phyloP scores from a whole-genome alignment of 1,140 invertebrate species.

The Dysdera silvatica region DNA sequence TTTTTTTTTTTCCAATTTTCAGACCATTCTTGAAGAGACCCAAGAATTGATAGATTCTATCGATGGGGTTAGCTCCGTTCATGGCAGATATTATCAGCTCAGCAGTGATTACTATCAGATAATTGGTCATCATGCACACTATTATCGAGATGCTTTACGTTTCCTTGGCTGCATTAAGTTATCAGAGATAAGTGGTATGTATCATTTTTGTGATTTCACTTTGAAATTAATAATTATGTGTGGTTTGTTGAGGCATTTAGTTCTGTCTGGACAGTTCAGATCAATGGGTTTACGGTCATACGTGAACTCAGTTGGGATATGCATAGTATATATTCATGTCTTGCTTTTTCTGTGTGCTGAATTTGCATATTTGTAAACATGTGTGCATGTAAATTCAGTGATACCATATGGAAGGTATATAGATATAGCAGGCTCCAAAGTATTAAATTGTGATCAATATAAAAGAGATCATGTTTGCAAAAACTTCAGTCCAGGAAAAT shows the following conservation, averaged over 20 bases:
- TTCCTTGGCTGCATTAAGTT: conserved; percentile 89
- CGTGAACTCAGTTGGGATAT: background rate
- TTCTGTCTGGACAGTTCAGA: too few species aligned
- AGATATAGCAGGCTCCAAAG: too few species aligned
- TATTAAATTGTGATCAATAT: too few species aligned
- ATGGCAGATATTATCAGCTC: conserved; percentile 89
- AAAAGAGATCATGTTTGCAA: too few species aligned
- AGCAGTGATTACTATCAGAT: conserved; percentile 82
- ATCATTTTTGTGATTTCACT: background rate
- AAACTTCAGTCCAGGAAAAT: too few species aligned
- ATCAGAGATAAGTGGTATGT: conserved; percentile 49
- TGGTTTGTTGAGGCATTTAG: too few species aligned
- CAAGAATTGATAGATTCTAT: conserved; percentile 76
- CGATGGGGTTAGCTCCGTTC: conserved; percentile 85
- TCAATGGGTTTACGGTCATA: too few species aligned
- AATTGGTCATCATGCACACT: conserved; percentile 79
- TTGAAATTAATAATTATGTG: too few species aligned
- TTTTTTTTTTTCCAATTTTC: conserved; percentile 31
- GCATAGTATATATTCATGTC: background rate
- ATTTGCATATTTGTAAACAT: too few species aligned
- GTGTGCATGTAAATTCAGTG: too few species aligned
- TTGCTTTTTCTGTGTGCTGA: background rate
- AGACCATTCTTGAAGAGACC: conserved; percentile 82
- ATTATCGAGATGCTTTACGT: conserved; percentile 89
- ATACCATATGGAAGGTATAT: too few species aligned